These are phyloP conservation scores for Desmodus rotundus DNA, from an alignment of 2,113 vertebrate genomes.

Conservation along the genomic window DNA sequence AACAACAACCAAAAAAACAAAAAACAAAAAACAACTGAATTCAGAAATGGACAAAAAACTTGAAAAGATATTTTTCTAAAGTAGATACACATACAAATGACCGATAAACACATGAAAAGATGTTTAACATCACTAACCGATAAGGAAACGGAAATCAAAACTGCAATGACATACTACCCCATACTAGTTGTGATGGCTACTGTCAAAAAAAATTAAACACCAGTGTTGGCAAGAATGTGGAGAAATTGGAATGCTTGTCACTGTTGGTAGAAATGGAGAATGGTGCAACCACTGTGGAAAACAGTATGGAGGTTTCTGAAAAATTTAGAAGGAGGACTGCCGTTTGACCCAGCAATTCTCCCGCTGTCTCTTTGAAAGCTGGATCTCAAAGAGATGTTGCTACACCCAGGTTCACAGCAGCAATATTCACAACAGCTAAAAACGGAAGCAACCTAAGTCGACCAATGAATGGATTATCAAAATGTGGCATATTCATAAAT, in stretches of 20 bases:
- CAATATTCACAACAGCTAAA: background rate
- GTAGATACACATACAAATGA: background rate
- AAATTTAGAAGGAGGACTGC: background rate
- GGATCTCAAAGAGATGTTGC: background rate
- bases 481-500: background rate
- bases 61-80: background rate
- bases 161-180: background rate
- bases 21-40: background rate
- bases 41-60: background rate
- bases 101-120: background rate
- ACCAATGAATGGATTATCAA: background rate
- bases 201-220: background rate
- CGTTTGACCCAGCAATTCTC: background rate
- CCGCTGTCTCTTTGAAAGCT: background rate
- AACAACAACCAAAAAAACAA: background rate
- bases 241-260: background rate
- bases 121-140: background rate
- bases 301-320: too few relatives aligned
- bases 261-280: background rate
- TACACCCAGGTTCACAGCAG: background rate
- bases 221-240: background rate
- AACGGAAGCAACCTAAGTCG: background rate
- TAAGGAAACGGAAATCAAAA: background rate
- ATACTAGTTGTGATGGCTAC: background rate
- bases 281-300: background rate